Evolutionary conservation across 2,113 vertebrate genomes (phyloP), one percentile per base, ranked within the genome.

Genomic region (Corythoichthys intestinalis): DNA sequence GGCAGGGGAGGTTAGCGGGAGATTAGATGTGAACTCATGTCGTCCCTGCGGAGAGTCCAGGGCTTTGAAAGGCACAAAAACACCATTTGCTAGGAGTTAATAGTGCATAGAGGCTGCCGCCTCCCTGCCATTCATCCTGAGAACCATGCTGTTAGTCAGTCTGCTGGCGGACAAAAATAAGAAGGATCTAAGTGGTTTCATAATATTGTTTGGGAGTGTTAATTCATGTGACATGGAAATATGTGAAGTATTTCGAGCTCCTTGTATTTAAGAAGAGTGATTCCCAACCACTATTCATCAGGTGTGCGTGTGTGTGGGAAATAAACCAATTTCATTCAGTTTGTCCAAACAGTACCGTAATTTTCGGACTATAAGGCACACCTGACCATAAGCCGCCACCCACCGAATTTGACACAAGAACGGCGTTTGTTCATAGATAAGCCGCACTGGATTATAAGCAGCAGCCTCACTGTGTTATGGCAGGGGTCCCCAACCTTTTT

Each of bases 21-120:
- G 78, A 83, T 85, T 85, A 83, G 73, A 69, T 80, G 71, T 83
- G 80, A 75, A 61, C 74, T 82, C 67, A 65, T 76, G 83, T 87
- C 80, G 64, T 57, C 62, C 56, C 65, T 70, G 1, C 17, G 68
- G 76, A 78, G 74, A 73, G 76, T 76, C 12, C n/a, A 75, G 59
- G 50, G 66, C 67, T 81, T 76, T 44, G 35, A 72, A 75, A 78
- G 64, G 58, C 66, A 69, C 46, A 5, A 70, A 70, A 68, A 73
- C 59, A 70, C 28, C 57, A 59, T 76, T 80, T 1, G 1, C 0
- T 3, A 2, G 2, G 44, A 66, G 59, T 65, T 66, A 65, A 67
- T 56, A 50, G 39, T 17, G 67, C 47, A 76, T 50, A 17, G 60
- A 66, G 17, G 54, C 70, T 60, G 47, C 53, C 47, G 57, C 56